Base-by-base conservation (phyloP, 2,113 vertebrate species). In the Anas platyrhynchos region DNA sequence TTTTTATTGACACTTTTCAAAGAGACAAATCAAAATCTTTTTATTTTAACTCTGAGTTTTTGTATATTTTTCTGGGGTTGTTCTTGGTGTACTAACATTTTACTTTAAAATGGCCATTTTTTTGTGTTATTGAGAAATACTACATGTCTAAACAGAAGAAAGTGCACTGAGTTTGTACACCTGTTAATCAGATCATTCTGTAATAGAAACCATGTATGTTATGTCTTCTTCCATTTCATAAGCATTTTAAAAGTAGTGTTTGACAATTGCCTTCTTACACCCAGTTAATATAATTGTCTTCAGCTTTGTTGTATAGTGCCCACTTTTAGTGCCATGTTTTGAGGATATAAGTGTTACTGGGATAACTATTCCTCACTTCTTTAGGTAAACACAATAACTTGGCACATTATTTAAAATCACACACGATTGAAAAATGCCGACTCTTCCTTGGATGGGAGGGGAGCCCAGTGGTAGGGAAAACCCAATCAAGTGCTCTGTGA, bases 61-160 rank as follows among this genome's bases (percentile, higher is more conserved):
- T 92, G 2, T 34, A 41, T 62, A 2, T 29, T 65, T 54, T 76
- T 77, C 29, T 26, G 61, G 36, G 66, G 31, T 74, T 83, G 62
- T 61, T 94, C 81, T 92, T 76, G 21, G 7, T 66, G 21, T 63
- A 38, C 41, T 55, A 72, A 56, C 27, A 20, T 85, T 82, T 95
- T 96, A 94, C 92, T 89, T 96, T 88, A 86, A 90, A 75, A 23
- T 87, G 73, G 50, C 85, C 5, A 21, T 61, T 91, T 78, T 92
- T 95, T 77, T 86, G 69, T 91, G 44, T 78, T 43, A 48, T 75
- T 75, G 56, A 67, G 43, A 84, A 44, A 52, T 62, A 41, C 8
- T 56, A 31, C 16, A 3, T 88, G 92, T 88, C 78, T 88, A 66
- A 73, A 85, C 77, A 88, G 92, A 94, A 94, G 46, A 41, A 96